Conservation (phyloP, 2,797 vertebrate genomes). For the Chelonia mydas region DNA sequence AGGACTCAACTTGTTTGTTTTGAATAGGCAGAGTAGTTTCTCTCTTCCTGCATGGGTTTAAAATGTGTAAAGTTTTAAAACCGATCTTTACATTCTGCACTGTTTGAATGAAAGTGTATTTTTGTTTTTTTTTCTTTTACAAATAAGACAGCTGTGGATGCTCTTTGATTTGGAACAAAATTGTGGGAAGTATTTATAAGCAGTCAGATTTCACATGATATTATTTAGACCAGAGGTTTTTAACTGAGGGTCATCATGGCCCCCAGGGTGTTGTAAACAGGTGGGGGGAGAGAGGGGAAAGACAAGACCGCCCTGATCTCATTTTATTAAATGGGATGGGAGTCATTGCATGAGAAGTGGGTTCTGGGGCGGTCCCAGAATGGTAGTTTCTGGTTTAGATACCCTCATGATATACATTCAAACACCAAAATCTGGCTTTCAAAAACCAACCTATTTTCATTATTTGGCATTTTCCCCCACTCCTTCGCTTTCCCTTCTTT, state of each 20-base stretch:
- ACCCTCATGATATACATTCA: no score
- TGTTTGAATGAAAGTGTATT: background rate
- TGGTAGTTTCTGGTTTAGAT: no score
- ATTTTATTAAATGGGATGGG: background rate
- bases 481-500: no score
- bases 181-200: background rate
- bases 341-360: no score
- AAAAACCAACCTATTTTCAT: no score
- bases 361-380: no score
- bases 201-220: background rate
- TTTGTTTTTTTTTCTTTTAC: no score
- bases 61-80: background rate
- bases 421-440: no score
- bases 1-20: background rate
- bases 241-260: background rate
- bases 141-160: background rate
- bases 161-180: background rate
- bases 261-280: background rate
- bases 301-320: background rate
- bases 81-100: background rate
- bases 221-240: background rate
- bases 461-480: no score
- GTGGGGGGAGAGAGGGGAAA: background rate
- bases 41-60: background rate
- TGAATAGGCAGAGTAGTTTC: background rate